Evolutionary conservation across 2,888 invertebrate genomes (phyloP).

Genomic region (Tolmerus cingulatus): DNA sequence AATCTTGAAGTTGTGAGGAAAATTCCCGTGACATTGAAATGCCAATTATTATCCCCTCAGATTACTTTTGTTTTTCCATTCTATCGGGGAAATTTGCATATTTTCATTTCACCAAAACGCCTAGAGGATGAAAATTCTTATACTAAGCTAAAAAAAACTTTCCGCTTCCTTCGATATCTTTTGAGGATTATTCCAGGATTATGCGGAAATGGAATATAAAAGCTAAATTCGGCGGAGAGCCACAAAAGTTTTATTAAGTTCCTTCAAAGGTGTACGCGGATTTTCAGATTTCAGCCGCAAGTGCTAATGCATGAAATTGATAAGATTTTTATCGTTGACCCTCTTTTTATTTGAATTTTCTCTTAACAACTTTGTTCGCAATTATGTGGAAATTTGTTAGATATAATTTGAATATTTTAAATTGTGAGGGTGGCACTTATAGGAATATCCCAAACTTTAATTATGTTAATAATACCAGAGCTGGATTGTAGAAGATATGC

Average conservation of each 20-base stretch:
- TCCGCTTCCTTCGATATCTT: not conserved
- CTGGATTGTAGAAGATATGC: not conserved
- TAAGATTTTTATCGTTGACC: not conserved
- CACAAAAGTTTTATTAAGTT: not conserved
- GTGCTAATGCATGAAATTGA: not conserved
- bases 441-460: not conserved
- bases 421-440: not conserved
- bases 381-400: not conserved
- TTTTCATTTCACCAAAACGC: not conserved
- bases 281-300: not conserved
- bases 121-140: not conserved
- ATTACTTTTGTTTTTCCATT: conserved; percentile 2
- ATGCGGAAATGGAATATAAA: not conserved
- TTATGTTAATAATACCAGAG: not conserved
- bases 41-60: not conserved
- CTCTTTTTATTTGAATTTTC: not conserved
- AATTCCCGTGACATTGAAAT: not conserved
- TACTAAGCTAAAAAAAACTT: not conserved
- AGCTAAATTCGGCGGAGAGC: not conserved
- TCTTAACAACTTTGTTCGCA: not conserved
- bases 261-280: not conserved
- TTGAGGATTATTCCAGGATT: not conserved
- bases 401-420: not conserved
- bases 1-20: too few relatives aligned
- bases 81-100: not conserved